A percentile compares a stretch with the other conserved stretches of the same genome.
Conservation (phyloP, 2,888 invertebrate species). For the Lomographa bimaculata region DNA sequence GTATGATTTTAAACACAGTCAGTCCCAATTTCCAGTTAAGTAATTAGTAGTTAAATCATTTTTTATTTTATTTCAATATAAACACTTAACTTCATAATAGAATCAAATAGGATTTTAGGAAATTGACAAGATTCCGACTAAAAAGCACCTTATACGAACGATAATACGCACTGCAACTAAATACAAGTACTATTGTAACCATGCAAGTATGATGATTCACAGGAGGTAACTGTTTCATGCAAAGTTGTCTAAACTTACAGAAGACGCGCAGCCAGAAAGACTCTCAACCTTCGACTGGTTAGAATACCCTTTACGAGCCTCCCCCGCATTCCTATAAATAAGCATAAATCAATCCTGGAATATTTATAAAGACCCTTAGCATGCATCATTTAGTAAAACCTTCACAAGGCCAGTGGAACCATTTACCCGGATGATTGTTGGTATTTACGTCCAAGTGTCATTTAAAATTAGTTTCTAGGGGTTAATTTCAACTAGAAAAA, state of each 20-base stretch:
- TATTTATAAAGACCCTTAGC: slow-evolving; percentile 60
- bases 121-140: no score
- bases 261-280: slow-evolving; percentile 88
- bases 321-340: slow-evolving; percentile 83
- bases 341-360: slow-evolving; percentile 74
- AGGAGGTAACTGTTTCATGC: slow-evolving; percentile 15
- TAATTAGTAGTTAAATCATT: no score
- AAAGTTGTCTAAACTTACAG: slow-evolving; percentile 75
- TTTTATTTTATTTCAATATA: no score
- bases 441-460: slow-evolving; percentile 80
- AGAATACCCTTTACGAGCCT: slow-evolving; percentile 77
- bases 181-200: no score
- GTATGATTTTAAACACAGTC: no score
- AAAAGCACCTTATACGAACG: no score
- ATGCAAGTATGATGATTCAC: no score
- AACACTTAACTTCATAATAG: no score
- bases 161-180: no score
- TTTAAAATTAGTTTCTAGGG: slow-evolving; percentile 52
- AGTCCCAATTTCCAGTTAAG: no score
- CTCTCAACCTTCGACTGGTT: slow-evolving; percentile 86
- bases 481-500: slow-evolving; percentile 37
- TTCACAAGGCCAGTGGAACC: slow-evolving; percentile 53
- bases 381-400: slow-evolving; percentile 68
- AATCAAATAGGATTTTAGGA: no score
- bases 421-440: slow-evolving; percentile 81